Evolutionary conservation across 2,797 vertebrate species (phyloP).

Genomic region (Morelia viridis): DNA sequence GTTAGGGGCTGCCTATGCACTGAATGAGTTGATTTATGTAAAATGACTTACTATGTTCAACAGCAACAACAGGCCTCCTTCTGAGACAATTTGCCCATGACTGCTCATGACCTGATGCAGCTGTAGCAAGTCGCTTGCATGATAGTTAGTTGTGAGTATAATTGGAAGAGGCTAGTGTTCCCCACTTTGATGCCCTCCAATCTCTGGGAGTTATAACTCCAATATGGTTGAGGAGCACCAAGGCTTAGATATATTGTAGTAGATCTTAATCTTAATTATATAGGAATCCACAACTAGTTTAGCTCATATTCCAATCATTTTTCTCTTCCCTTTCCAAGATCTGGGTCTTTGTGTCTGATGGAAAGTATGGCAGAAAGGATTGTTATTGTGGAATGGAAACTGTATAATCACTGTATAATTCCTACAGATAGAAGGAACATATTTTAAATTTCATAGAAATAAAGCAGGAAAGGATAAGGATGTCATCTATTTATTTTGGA

Average conservation of each 20-base stretch:
- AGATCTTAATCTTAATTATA: neutral
- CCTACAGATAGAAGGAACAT: neutral
- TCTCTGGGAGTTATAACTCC: neutral
- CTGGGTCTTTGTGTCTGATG: neutral
- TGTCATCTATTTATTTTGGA: neutral
- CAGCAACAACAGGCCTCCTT: neutral
- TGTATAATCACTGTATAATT: neutral
- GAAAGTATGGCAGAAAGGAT: neutral
- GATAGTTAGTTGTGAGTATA: neutral
- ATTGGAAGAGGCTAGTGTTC: neutral
- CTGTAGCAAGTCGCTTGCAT: neutral
- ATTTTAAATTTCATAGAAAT: neutral
- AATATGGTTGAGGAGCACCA: neutral
- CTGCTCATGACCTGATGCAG: neutral
- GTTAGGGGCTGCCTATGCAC: neutral
- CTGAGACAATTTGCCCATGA: neutral
- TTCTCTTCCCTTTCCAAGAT: neutral
- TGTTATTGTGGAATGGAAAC: neutral
- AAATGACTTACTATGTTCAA: neutral
- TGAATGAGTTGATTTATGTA: neutral
- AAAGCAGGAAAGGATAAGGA: neutral
- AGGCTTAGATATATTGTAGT: neutral
- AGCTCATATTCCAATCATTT: neutral
- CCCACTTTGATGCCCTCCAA: neutral
- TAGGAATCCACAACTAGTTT: neutral